Conservation (phyloP, 2,797 vertebrate genomes). For the Hafferia zeledoni region DNA sequence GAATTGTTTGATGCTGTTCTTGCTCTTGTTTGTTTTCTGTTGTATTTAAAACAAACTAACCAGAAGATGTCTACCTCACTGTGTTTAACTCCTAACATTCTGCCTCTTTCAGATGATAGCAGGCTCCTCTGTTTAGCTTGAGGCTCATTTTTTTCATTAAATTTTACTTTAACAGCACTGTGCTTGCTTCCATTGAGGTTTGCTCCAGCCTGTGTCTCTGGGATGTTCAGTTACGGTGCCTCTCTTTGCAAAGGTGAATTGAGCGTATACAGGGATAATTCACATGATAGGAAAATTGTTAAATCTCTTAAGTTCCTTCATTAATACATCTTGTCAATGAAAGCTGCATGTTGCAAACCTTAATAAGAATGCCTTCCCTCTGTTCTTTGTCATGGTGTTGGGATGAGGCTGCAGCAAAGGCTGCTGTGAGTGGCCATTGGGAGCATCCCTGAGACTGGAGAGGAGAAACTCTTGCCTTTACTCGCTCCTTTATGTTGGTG, state of each 20-base stretch:
- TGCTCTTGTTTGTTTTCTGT: background rate
- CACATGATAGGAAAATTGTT: background rate
- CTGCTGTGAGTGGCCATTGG: background rate
- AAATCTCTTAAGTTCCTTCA: background rate
- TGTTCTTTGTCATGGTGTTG: background rate
- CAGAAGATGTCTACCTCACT: background rate
- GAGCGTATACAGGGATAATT: background rate
- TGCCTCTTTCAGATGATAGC: background rate
- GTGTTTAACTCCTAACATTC: background rate
- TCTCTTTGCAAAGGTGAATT: background rate
- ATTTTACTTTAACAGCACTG: background rate
- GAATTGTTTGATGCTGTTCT: background rate
- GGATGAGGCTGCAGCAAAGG: background rate
- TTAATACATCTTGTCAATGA: background rate
- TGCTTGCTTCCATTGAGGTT: background rate
- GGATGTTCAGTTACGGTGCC: background rate
- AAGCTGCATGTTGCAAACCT: background rate
- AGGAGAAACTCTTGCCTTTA: fast-evolving
- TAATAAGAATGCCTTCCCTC: background rate
- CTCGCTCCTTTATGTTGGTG: background rate
- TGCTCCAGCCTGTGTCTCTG: background rate
- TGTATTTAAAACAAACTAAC: background rate
- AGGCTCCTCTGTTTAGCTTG: background rate
- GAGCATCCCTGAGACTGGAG: background rate
- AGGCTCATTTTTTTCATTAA: background rate